Conservation (phyloP, 2,888 invertebrate species). For the Drosophila ezoana region DNA sequence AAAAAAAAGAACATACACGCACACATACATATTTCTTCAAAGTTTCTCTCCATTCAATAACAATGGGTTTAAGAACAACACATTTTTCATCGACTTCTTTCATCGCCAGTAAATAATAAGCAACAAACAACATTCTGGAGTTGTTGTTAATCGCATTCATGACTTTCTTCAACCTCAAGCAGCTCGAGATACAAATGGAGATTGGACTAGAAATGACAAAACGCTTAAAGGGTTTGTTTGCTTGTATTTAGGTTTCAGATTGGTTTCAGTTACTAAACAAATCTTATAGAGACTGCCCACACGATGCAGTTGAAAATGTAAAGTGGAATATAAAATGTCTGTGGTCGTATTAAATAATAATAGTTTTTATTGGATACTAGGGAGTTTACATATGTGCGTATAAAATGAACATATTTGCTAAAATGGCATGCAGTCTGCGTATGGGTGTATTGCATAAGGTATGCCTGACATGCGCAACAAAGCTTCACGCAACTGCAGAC, state of each 20-base stretch:
- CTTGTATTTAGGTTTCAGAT: not conserved
- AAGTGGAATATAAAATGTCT: constrained; percentile 4
- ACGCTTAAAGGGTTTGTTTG: not conserved
- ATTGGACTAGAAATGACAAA: constrained; percentile 19
- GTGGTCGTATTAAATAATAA: not conserved
- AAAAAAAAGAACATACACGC: not conserved
- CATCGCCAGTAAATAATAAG: constrained; percentile 9
- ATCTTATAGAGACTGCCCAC: not conserved
- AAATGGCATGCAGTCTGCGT: constrained; percentile 6
- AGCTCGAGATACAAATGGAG: constrained; percentile 16
- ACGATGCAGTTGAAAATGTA: not conserved
- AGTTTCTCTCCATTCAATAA: constrained; percentile 22
- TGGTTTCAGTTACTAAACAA: not conserved
- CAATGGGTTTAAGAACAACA: constrained; percentile 2
- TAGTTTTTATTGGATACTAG: not conserved
- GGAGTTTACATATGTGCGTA: not conserved
- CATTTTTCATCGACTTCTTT: constrained; percentile 27
- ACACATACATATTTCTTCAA: constrained; percentile 2
- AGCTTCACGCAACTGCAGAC: constrained; percentile 21
- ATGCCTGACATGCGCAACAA: constrained; percentile 31
- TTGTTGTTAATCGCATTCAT: constrained; percentile 1
- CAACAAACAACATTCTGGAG: not conserved
- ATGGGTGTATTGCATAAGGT: constrained; percentile 34
- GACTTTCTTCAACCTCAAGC: constrained; percentile 20
- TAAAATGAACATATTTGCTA: not conserved